phyloP scores from a whole-genome alignment of 2,888 invertebrate genomes.

The Torymus auratus region DNA sequence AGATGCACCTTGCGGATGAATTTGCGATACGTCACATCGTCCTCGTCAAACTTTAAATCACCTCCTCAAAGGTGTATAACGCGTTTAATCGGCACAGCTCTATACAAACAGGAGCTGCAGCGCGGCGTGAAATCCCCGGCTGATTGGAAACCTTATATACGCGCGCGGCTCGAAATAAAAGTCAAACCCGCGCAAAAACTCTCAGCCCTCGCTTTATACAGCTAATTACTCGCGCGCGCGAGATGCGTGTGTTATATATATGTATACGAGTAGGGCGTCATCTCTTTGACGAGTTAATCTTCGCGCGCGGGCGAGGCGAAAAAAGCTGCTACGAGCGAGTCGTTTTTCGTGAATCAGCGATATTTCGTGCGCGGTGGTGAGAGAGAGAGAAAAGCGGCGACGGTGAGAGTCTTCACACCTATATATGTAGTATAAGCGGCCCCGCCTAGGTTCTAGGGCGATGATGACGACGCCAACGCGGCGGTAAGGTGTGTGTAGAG shows the following conservation, averaged over 20 bases:
- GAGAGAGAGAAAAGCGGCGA: conserved; percentile 45
- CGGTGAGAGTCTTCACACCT: conserved; percentile 45
- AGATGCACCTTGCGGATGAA: no score
- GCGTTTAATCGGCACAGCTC: background rate
- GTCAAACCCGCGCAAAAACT: conserved; percentile 25
- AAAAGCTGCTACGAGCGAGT: conserved; percentile 6
- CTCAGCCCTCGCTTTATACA: background rate
- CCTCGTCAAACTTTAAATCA: conserved; percentile 7
- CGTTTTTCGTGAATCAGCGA: conserved; percentile 73
- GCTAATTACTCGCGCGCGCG: background rate
- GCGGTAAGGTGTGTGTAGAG: background rate
- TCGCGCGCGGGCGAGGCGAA: conserved; percentile 36
- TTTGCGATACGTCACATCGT: background rate
- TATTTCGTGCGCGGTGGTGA: conserved; percentile 64
- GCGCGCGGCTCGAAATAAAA: conserved; percentile 16
- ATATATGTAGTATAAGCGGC: background rate
- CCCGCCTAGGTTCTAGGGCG: conserved; percentile 16
- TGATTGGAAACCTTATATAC: conserved; percentile 30
- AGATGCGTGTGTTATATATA: background rate
- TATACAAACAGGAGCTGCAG: conserved; percentile 30
- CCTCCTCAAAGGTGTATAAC: background rate
- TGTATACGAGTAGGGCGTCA: conserved; percentile 61
- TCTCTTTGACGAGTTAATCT: conserved; percentile 73
- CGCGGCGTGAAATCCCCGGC: conserved; percentile 45
- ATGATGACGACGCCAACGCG: background rate